Conservation (phyloP, 2,113 vertebrate species). For the Candoia aspera region DNA sequence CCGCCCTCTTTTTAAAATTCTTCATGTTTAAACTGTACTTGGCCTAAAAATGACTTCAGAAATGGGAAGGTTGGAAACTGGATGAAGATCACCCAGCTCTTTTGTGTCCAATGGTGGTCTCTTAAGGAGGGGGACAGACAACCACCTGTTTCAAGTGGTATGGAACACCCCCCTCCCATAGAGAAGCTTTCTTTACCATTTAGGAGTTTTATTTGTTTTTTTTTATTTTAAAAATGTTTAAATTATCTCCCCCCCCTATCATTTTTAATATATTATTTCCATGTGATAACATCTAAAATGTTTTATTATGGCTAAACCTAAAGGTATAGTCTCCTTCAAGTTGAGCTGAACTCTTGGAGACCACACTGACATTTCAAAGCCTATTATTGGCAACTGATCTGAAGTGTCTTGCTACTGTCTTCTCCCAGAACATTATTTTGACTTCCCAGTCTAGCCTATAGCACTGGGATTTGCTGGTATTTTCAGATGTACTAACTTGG, state of each 20-base stretch:
- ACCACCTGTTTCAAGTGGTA: background rate
- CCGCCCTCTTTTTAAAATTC: no score
- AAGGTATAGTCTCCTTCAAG: background rate
- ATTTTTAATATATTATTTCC: background rate
- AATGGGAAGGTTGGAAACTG: no score
- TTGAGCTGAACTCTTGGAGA: background rate
- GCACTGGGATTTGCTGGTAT: background rate
- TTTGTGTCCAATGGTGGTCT: no score
- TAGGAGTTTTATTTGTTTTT: background rate
- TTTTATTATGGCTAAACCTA: background rate
- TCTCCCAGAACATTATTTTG: background rate
- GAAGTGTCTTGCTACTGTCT: background rate
- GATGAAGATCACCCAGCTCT: no score
- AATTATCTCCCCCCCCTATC: background rate
- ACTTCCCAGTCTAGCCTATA: background rate
- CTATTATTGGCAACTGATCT: background rate
- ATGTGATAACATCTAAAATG: background rate
- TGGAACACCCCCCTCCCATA: background rate
- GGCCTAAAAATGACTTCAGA: no score
- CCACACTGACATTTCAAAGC: background rate
- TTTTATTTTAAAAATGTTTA: background rate
- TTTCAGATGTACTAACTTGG: background rate
- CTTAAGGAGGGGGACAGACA: no score
- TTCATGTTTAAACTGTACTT: no score
- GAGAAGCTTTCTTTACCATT: background rate